phyloP scores from a whole-genome alignment of 2,113 vertebrate species.

The Melanostigma gelatinosum region DNA sequence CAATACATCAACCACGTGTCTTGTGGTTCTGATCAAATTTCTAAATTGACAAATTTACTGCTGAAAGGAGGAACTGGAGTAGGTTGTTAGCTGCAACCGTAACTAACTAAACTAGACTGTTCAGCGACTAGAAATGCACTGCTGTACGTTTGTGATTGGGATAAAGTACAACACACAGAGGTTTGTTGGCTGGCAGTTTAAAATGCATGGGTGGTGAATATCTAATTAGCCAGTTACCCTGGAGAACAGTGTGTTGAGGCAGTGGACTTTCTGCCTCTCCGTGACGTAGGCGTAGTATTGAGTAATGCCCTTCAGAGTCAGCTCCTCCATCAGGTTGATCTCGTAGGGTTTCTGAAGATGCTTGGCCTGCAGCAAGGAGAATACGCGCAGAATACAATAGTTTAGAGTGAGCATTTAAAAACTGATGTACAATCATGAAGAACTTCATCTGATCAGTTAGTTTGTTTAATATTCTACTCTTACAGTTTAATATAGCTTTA shows the following conservation, averaged over 20 bases:
- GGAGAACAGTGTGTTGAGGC: constrained; percentile 87
- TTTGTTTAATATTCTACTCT: neutral
- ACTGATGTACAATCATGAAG: neutral
- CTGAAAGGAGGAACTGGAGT: neutral
- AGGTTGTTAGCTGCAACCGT: neutral
- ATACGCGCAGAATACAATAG: neutral
- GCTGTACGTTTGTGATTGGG: neutral
- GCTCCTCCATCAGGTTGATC: constrained; percentile 88
- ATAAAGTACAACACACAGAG: neutral
- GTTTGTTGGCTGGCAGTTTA: neutral
- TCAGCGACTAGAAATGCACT: neutral
- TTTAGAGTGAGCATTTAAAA: neutral
- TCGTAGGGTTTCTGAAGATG: constrained; percentile 86
- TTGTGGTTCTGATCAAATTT: neutral
- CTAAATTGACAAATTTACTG: neutral
- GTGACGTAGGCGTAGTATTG: constrained; percentile 87
- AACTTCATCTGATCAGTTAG: neutral
- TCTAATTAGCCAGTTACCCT: constrained; percentile 68
- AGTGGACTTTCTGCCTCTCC: constrained; percentile 86
- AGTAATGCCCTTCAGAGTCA: constrained; percentile 87
- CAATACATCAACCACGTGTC: neutral
- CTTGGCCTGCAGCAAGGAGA: constrained; percentile 71
- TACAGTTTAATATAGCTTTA: neutral
- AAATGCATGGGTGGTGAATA: neutral
- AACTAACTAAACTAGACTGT: neutral